Conservation (phyloP, 2,797 vertebrate genomes). For the Phalanger gymnotis region DNA sequence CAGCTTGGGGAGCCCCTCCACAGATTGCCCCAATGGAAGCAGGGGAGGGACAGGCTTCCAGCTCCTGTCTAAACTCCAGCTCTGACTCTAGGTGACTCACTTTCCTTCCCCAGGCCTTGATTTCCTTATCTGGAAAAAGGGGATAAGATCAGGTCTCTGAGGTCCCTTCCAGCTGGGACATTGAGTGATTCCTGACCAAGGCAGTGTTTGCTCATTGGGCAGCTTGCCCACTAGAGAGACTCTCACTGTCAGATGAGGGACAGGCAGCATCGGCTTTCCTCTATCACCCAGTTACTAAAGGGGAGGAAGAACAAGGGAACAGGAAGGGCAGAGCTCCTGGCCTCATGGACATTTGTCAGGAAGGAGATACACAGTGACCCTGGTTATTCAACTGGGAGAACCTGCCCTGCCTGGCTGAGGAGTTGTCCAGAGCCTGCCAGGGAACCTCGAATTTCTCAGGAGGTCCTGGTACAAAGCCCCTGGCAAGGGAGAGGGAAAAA, state of each 20-base stretch:
- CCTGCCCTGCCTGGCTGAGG: not conserved
- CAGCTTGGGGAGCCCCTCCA: too few relatives aligned
- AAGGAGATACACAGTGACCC: not conserved
- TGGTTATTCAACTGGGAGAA: not conserved
- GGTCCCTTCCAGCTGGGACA: not conserved
- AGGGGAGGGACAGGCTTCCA: constrained; percentile 3
- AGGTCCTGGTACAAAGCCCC: not conserved
- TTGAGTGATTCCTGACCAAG: not conserved
- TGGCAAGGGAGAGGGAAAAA: too few relatives aligned
- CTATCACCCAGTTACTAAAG: not conserved
- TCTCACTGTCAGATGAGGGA: not conserved
- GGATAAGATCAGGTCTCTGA: not conserved
- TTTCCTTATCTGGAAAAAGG: not conserved
- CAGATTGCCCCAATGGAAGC: too few relatives aligned
- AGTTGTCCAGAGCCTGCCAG: not conserved
- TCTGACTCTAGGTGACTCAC: not conserved
- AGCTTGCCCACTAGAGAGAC: not conserved
- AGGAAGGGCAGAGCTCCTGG: not conserved
- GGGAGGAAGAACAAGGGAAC: not conserved
- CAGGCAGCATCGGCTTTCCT: not conserved
- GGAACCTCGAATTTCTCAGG: not conserved
- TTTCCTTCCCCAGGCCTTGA: not conserved
- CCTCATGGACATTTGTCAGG: not conserved
- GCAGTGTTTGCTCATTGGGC: not conserved
- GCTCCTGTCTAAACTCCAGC: not conserved